Evolutionary conservation across 2,888 invertebrate species (phyloP).

Genomic region (Beris morrisii): DNA sequence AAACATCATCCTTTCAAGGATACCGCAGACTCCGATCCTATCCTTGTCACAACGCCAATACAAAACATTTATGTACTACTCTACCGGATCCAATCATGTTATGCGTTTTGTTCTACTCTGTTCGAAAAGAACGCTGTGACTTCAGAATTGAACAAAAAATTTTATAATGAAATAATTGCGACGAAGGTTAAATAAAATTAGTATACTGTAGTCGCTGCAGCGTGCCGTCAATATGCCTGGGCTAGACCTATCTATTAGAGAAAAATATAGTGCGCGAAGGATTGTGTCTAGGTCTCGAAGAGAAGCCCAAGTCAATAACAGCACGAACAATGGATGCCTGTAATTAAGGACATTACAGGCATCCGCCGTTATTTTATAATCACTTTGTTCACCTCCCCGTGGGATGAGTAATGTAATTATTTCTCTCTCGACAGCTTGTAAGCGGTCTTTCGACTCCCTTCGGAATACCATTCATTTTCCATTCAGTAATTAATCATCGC

Average conservation of each 20-base stretch:
- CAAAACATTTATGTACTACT: no score
- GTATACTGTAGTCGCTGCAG: neutral
- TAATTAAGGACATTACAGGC: slow-evolving; percentile 25
- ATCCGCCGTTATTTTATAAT: slow-evolving; percentile 22
- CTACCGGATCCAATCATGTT: no score
- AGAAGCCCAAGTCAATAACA: slow-evolving; percentile 2
- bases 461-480: slow-evolving; percentile 15
- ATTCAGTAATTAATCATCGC: slow-evolving; percentile 33
- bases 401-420: slow-evolving; percentile 31
- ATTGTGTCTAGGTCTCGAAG: no score
- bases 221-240: no score
- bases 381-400: slow-evolving; percentile 10
- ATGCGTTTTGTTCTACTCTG: neutral
- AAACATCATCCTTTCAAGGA: no score
- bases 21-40: no score
- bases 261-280: no score
- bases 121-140: neutral
- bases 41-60: no score
- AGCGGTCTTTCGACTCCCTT: slow-evolving; percentile 15
- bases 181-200: neutral
- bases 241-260: no score
- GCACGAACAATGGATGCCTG: slow-evolving; percentile 1
- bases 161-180: neutral
- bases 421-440: slow-evolving; percentile 26
- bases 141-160: neutral